A percentile compares a stretch with the other conserved stretches of the same genome.
These are phyloP conservation scores for Poecile montanus DNA, from an alignment of 2,797 vertebrate genomes.

Conservation along the genomic window DNA sequence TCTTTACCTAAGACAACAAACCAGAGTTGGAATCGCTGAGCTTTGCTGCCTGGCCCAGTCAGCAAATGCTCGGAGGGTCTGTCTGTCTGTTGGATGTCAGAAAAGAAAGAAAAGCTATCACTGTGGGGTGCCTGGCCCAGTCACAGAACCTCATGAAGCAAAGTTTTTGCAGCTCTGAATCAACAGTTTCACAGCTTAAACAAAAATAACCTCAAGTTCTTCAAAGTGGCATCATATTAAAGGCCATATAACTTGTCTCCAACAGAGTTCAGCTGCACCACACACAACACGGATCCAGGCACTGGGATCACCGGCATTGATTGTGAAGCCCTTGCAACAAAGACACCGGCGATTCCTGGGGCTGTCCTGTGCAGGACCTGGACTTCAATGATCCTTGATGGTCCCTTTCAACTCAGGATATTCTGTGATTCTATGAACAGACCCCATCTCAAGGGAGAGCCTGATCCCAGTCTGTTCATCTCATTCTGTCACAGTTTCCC, in stretches of 20 bases:
- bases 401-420: not conserved
- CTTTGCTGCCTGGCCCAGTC: not conserved
- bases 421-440: not conserved
- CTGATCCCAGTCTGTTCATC: not conserved
- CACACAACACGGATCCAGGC: not conserved
- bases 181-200: not conserved
- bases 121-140: not conserved
- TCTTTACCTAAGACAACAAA: not conserved
- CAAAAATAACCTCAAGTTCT: not conserved
- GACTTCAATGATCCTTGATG: not conserved
- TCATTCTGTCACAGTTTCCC: not conserved
- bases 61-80: not conserved
- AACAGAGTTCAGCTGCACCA: not conserved
- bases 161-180: not conserved
- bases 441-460: not conserved
- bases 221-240: not conserved
- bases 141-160: not conserved
- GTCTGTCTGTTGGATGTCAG: not conserved
- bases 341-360: not conserved
- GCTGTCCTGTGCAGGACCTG: not conserved
- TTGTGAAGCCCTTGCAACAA: accelerated
- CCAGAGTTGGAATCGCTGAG: not conserved
- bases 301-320: not conserved
- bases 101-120: not conserved
- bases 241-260: not conserved